These are phyloP conservation scores for Acleris literana DNA, from an alignment of 2,888 invertebrate genomes.

Conservation along the genomic window DNA sequence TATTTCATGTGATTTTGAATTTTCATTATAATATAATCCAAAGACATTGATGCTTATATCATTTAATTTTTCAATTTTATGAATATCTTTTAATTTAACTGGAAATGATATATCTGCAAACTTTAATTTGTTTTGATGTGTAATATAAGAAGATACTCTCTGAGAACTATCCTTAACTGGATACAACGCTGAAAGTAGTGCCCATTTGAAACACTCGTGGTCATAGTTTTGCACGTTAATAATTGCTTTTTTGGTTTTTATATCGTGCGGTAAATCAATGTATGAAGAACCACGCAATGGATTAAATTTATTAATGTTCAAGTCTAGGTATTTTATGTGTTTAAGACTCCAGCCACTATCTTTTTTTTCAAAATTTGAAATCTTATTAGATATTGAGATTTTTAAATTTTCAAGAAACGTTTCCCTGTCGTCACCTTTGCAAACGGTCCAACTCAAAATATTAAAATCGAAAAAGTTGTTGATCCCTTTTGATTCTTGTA, in stretches of 20 bases:
- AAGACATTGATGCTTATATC: conserved; percentile 46
- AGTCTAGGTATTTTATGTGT: too few species aligned
- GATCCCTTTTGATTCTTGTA: too few species aligned
- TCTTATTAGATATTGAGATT: not conserved
- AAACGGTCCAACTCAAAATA: conserved; percentile 17
- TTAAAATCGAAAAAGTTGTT: too few species aligned
- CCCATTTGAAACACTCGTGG: too few species aligned
- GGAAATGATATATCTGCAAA: conserved; percentile 44
- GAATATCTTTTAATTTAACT: conserved; percentile 43
- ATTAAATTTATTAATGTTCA: too few species aligned
- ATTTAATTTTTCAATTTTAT: conserved; percentile 44
- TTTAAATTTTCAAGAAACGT: conserved; percentile 5
- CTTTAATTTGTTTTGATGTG: conserved; percentile 41
- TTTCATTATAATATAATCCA: conserved; percentile 43
- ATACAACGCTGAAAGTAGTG: too few species aligned
- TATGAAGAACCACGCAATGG: too few species aligned
- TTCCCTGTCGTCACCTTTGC: conserved; percentile 4
- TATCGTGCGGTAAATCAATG: too few species aligned
- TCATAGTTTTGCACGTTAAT: too few species aligned
- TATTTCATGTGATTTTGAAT: conserved; percentile 36
- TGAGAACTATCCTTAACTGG: not conserved
- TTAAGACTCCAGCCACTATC: conserved; percentile 7
- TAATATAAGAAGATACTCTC: conserved; percentile 34
- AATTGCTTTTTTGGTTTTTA: too few species aligned
- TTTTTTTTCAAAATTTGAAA: conserved; percentile 11